A percentile compares a stretch with the other conserved stretches of the same genome.
These are phyloP conservation scores for Nasonovia ribisnigri DNA, from an alignment of 2,888 invertebrate species.

Conservation along the genomic window DNA sequence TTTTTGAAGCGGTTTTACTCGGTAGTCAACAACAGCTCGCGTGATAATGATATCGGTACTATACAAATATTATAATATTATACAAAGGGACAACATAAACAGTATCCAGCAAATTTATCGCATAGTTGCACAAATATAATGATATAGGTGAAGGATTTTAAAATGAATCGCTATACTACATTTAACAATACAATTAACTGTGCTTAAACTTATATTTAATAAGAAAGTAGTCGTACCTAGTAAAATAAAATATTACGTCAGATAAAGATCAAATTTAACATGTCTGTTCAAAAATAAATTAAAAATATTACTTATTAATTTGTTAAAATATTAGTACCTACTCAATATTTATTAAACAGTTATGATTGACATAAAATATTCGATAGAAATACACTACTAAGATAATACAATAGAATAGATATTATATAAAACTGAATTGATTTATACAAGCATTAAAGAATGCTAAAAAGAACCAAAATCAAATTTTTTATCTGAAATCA, in stretches of 20 bases:
- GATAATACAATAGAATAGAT: neutral
- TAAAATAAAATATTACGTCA: neutral
- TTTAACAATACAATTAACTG: neutral
- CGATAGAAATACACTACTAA: neutral
- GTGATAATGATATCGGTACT: neutral
- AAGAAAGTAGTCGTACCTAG: neutral
- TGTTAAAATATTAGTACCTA: neutral
- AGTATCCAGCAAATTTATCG: neutral
- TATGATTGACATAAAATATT: neutral
- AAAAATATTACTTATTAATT: neutral
- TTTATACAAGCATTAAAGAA: neutral
- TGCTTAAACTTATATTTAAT: neutral
- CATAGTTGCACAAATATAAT: neutral
- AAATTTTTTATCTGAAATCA: neutral
- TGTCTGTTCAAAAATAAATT: neutral
- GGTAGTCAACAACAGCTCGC: neutral
- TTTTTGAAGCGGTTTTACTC: neutral
- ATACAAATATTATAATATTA: neutral
- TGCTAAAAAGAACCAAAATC: neutral
- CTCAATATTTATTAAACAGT: neutral
- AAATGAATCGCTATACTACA: neutral
- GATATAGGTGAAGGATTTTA: neutral
- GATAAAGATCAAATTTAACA: neutral
- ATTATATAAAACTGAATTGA: neutral
- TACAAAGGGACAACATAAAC: neutral